Evolutionary conservation across 2,797 vertebrate genomes (phyloP), one percentile per base, ranked within the genome.

Genomic region (Ptychobarbus kaznakovi): DNA sequence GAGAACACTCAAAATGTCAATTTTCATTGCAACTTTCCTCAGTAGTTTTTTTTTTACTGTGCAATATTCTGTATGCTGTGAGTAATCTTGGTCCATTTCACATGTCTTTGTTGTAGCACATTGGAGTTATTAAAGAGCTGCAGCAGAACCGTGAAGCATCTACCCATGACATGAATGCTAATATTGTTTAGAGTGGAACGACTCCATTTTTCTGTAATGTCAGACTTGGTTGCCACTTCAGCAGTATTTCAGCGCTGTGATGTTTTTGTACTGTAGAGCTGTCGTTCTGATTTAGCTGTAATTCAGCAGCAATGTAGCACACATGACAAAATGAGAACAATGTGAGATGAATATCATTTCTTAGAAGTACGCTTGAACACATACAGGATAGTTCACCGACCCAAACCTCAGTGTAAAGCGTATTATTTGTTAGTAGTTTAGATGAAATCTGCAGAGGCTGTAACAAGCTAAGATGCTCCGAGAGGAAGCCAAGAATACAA

Each of bases 71-170:
- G 35, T 68, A 35, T 68, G 87, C 84, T 87, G 84, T 73, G 88
- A 80, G 89, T 84, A 91, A 88, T 28, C 44, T 69, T 84, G 68
- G 72, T 86, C 8, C 87, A 82, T 81, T 85, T 88, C 56, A 87
- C 88, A 89, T 91, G 91, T 91, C 90, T 91, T 85, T 53, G 44
- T 69, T 74, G 76, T 88, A 89, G 89, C 91, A 92, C 91, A 87
- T 61, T 92, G 91, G 86, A 94, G 86, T 91, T 88, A 94, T 94
- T 92, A 92, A 89, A 86, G 92, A 44, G 40, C 87, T 87, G 81
- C 91, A 88, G 89, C 80, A 4, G 89, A 92, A 88, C 92, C 91
- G 86, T 69, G 88, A 91, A 91, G 86, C 85, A 86, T 92, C 79
- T 69, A 40, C 58, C 25, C 90, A 92, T 74, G 92, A 92, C 90